These are phyloP conservation scores for Buceros bicornis DNA, from an alignment of 2,797 vertebrate species.

Conservation along the genomic window DNA sequence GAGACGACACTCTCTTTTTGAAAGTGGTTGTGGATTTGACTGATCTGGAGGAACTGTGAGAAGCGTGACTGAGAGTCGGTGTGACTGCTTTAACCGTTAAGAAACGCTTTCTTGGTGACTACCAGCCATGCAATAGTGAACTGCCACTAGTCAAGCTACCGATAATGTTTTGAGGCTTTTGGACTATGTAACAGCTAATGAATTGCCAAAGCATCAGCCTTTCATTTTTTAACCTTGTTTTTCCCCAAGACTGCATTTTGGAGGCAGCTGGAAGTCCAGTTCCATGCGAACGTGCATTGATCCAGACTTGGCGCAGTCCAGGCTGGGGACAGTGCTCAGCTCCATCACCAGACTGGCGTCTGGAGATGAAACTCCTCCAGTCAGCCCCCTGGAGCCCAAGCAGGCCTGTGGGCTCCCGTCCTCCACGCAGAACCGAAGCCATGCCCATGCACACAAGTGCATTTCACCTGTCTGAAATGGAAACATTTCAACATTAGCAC, in stretches of 20 bases:
- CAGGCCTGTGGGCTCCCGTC: conserved; percentile 38
- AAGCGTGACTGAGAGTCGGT: fast-evolving
- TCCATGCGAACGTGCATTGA: background rate
- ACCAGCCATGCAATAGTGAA: background rate
- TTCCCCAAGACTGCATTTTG: background rate
- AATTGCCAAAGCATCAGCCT: conserved; percentile 35
- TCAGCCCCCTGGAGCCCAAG: background rate
- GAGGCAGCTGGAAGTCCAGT: conserved; percentile 22
- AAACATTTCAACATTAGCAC: background rate
- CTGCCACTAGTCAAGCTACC: background rate
- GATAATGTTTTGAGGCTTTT: background rate
- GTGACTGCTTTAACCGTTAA: background rate
- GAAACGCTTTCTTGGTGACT: background rate
- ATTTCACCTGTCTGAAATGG: background rate
- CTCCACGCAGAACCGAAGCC: conserved; percentile 6
- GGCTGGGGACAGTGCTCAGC: background rate
- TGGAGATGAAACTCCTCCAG: background rate
- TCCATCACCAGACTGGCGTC: background rate
- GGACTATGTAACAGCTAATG: background rate
- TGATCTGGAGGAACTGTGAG: conserved; percentile 87
- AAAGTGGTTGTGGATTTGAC: conserved; percentile 90
- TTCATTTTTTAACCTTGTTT: conserved; percentile 42
- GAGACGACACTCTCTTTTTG: conserved; percentile 90
- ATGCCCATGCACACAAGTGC: background rate
- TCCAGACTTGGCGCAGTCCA: background rate